Conservation (phyloP, 2,888 invertebrate genomes). For the Ditylenchus weischeri region DNA sequence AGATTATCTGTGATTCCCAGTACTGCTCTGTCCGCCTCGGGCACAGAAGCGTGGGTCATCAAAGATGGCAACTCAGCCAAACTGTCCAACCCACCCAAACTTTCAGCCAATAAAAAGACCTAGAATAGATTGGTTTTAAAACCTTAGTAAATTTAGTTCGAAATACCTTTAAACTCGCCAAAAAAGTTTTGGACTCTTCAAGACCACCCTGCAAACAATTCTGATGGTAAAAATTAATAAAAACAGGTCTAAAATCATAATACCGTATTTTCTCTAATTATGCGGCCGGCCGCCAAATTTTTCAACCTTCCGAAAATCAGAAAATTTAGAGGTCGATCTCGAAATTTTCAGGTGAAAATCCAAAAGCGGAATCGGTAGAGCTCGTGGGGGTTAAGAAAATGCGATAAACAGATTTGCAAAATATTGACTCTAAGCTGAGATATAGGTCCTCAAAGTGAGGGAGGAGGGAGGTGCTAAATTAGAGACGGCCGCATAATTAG, state of each 20-base stretch:
- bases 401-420: too few relatives aligned
- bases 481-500: too few relatives aligned
- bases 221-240: not conserved
- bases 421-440: too few relatives aligned
- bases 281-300: too few relatives aligned
- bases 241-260: not conserved
- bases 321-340: too few relatives aligned
- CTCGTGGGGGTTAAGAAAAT: too few relatives aligned
- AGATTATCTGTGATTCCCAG: conserved; percentile 81
- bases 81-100: conserved; percentile 90
- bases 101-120: conserved; percentile 82
- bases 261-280: not conserved
- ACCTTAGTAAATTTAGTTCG: not conserved
- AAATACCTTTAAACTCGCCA: not conserved
- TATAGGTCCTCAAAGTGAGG: too few relatives aligned
- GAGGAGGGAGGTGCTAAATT: too few relatives aligned
- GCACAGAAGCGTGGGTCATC: conserved; percentile 93
- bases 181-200: not conserved
- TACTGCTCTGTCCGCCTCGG: conserved; percentile 70
- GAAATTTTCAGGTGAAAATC: too few relatives aligned
- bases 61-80: conserved; percentile 83
- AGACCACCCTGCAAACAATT: conserved; percentile 5
- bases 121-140: conserved; percentile 22
- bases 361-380: too few relatives aligned
- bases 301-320: too few relatives aligned